Percentiles rank a stretch among this genome's conserved stretches.
Evolutionary conservation across 2,113 vertebrate species (phyloP).

Genomic region (Sceloporus tristichus): DNA sequence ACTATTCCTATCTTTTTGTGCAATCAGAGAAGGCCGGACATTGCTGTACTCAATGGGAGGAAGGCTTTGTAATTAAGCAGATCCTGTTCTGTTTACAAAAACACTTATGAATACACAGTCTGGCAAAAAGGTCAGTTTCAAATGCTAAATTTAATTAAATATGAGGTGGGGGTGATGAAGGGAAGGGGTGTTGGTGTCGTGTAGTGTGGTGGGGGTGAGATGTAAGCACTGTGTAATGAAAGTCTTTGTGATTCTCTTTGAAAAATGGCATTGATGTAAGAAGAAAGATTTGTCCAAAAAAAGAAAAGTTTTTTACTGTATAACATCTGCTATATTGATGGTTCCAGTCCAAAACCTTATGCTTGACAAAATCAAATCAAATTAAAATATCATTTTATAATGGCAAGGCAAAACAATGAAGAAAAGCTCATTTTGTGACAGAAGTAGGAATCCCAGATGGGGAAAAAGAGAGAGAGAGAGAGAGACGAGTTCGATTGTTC

Average conservation of each 20-base stretch:
- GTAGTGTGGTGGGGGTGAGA: neutral
- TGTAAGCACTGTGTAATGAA: conserved; percentile 42
- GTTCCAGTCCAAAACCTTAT: neutral
- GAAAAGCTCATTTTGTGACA: neutral
- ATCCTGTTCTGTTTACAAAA: conserved; percentile 79
- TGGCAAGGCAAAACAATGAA: neutral
- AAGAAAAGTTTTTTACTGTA: neutral
- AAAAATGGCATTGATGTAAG: conserved; percentile 8
- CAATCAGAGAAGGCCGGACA: conserved; percentile 75
- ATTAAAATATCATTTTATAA: conserved; percentile 3
- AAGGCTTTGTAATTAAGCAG: conserved; percentile 80
- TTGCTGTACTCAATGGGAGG: conserved; percentile 77
- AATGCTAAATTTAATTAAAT: conserved; percentile 52
- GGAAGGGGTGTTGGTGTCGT: neutral
- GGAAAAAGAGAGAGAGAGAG: neutral
- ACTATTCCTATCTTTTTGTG: conserved; percentile 62
- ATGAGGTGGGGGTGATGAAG: neutral
- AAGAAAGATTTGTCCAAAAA: conserved; percentile 2
- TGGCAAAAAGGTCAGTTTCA: conserved; percentile 69
- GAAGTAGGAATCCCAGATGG: neutral
- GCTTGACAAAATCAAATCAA: conserved; percentile 12
- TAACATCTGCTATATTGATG: neutral
- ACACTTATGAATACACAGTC: conserved; percentile 67
- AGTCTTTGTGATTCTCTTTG: conserved; percentile 20
- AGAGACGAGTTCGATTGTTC: neutral